A percentile compares a stretch with the other conserved stretches of the same genome.
Conservation (phyloP, 1,140 invertebrate species). For the Mercenaria mercenaria region DNA sequence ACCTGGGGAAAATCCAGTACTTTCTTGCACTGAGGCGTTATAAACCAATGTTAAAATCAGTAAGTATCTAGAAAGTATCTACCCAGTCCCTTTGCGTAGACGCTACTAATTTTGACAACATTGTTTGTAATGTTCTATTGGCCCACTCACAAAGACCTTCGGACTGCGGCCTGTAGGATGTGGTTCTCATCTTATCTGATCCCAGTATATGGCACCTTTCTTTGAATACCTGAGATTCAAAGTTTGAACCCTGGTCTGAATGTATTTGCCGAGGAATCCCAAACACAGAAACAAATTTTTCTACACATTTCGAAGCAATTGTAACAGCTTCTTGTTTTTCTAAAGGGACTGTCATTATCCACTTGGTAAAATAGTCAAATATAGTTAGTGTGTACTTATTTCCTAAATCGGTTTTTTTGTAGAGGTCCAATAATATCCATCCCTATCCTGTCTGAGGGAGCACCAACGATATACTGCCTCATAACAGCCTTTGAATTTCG, state of each 20-base stretch:
- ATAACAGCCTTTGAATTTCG: background rate
- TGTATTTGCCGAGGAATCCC: too few species aligned
- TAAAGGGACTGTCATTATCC: too few species aligned
- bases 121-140: slow-evolving; percentile 57
- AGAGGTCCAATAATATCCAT: too few species aligned
- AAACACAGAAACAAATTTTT: too few species aligned
- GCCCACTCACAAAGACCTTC: slow-evolving; percentile 69
- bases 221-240: slow-evolving; percentile 58
- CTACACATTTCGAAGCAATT: slow-evolving; percentile 80
- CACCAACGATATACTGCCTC: background rate
- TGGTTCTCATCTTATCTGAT: too few species aligned
- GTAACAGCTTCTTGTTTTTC: slow-evolving; percentile 74
- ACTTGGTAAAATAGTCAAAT: too few species aligned
- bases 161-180: slow-evolving; percentile 59
- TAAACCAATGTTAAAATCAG: slow-evolving; percentile 35
- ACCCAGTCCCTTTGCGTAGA: slow-evolving; percentile 60
- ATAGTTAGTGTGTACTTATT: slow-evolving; percentile 71
- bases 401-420: slow-evolving; percentile 57
- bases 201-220: slow-evolving; percentile 56
- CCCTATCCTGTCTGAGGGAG: slow-evolving; percentile 33
- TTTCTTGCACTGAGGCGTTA: too few species aligned
- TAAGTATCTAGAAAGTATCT: too few species aligned
- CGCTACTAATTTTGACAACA: slow-evolving; percentile 14
- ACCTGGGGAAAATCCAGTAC: too few species aligned
- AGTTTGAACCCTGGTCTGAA: too few species aligned